Evolutionary conservation across 2,797 vertebrate genomes (phyloP).

Genomic region (Hafferia zeledoni): DNA sequence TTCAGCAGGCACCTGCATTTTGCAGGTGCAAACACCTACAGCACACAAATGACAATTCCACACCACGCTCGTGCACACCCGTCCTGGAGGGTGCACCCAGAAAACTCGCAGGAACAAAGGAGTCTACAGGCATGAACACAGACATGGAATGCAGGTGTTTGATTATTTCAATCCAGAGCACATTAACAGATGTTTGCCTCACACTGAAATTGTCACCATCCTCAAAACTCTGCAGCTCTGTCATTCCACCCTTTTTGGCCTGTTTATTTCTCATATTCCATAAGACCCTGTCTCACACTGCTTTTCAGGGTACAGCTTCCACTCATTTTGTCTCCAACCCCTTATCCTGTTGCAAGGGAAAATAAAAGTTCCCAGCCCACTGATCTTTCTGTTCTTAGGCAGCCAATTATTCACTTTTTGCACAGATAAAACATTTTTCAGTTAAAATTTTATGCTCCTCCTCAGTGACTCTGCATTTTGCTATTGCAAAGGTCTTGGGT

Average conservation of each 20-base stretch:
- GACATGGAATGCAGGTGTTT: conserved; percentile 13
- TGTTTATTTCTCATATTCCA: conserved; percentile 4
- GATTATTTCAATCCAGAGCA: neutral
- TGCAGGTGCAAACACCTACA: conserved; percentile 36
- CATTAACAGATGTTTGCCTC: conserved; percentile 53
- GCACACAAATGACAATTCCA: neutral
- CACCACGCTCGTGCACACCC: neutral
- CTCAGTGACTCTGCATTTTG: neutral
- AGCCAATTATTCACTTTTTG: neutral
- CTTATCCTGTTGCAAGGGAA: neutral
- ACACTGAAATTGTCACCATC: conserved; percentile 12
- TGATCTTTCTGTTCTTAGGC: neutral
- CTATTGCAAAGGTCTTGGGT: accelerated
- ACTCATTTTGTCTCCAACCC: neutral
- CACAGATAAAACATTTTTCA: neutral
- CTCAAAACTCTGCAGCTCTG: conserved; percentile 23
- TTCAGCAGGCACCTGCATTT: neutral
- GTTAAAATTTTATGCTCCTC: neutral
- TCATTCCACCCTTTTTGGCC: neutral
- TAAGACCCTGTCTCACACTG: neutral
- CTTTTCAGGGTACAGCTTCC: neutral
- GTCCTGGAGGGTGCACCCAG: neutral
- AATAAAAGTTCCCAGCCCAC: neutral
- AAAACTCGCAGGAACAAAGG: neutral
- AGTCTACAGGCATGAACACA: neutral